Evolutionary conservation across 2,888 invertebrate species (phyloP).

Genomic region (Drosophila flavopinicola): DNA sequence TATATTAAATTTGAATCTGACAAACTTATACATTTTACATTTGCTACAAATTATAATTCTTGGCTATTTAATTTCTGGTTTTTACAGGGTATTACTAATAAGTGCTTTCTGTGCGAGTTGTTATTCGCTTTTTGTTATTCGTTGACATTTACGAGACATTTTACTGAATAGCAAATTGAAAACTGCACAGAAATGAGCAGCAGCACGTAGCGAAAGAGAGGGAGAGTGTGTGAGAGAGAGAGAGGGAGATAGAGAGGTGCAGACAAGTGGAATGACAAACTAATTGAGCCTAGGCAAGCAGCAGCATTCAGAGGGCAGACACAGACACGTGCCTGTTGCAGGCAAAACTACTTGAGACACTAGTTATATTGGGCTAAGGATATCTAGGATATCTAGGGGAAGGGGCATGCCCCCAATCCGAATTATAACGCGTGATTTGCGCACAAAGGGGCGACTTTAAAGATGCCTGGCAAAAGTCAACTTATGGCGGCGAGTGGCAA

Average conservation of each 20-base stretch:
- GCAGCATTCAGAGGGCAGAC: conserved; percentile 21
- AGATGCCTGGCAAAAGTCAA: conserved; percentile 29
- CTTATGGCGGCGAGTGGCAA: conserved; percentile 22
- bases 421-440: conserved; percentile 53
- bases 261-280: conserved; percentile 60
- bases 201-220: conserved; percentile 30
- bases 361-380: conserved; percentile 20
- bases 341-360: conserved; percentile 57
- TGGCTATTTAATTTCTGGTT: not conserved
- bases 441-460: conserved; percentile 48
- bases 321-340: conserved; percentile 50
- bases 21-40: not conserved
- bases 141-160: conserved; percentile 65
- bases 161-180: conserved; percentile 56
- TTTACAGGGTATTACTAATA: conserved; percentile 27
- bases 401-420: not conserved
- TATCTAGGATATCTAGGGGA: not conserved
- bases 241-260: not conserved
- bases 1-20: no score
- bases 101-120: not conserved
- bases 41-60: no score
- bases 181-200: conserved; percentile 57
- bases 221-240: not conserved
- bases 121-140: conserved; percentile 31
- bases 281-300: conserved; percentile 60